Base-by-base conservation (phyloP, 2,888 invertebrate genomes). In the Koerneria pararmatus region DNA sequence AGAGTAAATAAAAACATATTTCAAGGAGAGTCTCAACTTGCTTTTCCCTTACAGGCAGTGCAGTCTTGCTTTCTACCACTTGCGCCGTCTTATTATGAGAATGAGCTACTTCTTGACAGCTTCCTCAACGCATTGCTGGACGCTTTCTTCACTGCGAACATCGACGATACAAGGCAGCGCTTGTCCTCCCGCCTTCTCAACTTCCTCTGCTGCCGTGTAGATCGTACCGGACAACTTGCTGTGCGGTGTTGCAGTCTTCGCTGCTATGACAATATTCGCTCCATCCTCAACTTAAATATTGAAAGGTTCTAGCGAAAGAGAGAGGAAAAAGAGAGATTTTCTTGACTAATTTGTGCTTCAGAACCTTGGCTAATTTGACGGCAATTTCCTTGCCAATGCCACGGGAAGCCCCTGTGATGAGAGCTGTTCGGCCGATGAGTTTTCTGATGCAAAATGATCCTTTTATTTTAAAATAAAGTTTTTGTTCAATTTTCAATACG, bases 331-430 rank as follows among this genome's bases (percentile, higher is more conserved):
- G n/a, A n/a, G n/a, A n/a, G n/a, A n/a, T n/a, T n/a, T n/a, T n/a
- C n/a, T n/a, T n/a, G n/a, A n/a, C n/a, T n/a, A n/a, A n/a, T n/a
- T 32, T 57, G 41, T 2, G 1, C 31, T 31, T n/a, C 48, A 37
- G 22, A 34, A 65, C 65, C 65, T 65, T 70, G 46, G 76, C 76
- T 29, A 76, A 59, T 86, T 93, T 95, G 67, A 95, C 83, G 3
- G 94, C 95, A 76, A 97, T 95, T 22, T 90, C 91, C 85, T 93
- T 91, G 0, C 97, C 97, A 80, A 97, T 97, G 34, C 97, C 97
- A 77, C 97, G 88, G 64, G 93, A 94, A 22, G 93, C 95, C 54
- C 97, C 97, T 34, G 95, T 94, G 74, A 97, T 92, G 82, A 95
- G 94, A 65, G 94, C 86, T 1, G 95, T 95, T 74, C 90, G 89